Evolutionary conservation across 2,888 invertebrate genomes (phyloP).

Genomic region (Panzeria rudis): DNA sequence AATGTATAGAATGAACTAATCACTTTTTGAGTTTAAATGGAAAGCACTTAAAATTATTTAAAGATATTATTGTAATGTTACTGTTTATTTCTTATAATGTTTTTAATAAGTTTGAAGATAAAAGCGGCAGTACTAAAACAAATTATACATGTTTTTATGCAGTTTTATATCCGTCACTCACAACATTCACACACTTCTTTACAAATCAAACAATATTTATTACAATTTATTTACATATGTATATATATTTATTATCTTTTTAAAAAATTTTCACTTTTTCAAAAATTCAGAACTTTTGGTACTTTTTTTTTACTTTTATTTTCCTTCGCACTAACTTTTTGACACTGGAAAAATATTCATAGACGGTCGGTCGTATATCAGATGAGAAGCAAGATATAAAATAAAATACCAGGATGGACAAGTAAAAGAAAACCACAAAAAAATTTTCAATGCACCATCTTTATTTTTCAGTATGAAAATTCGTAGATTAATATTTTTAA

Average conservation of each 20-base stretch:
- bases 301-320: slow-evolving; percentile 47
- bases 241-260: background rate
- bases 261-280: background rate
- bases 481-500: slow-evolving; percentile 28
- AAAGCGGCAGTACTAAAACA: slow-evolving; percentile 45
- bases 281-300: slow-evolving; percentile 49
- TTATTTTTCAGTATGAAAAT: slow-evolving; percentile 35
- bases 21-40: background rate
- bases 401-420: slow-evolving; percentile 28
- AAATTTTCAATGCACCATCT: slow-evolving; percentile 58
- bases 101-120: slow-evolving; percentile 16
- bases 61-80: background rate
- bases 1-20: background rate
- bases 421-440: slow-evolving; percentile 58
- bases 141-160: slow-evolving; percentile 1
- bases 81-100: background rate
- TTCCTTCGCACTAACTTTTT: slow-evolving; percentile 63
- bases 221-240: background rate
- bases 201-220: background rate
- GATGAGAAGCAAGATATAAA: slow-evolving; percentile 34
- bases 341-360: slow-evolving; percentile 64
- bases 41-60: slow-evolving; percentile 15
- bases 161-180: slow-evolving; percentile 30
- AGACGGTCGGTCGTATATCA: slow-evolving; percentile 36
- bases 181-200: background rate